Percentiles rank a stretch among this genome's conserved stretches.
These are phyloP conservation scores for Drosophila quadrilineata DNA, from an alignment of 1,140 invertebrate genomes.

Conservation along the genomic window DNA sequence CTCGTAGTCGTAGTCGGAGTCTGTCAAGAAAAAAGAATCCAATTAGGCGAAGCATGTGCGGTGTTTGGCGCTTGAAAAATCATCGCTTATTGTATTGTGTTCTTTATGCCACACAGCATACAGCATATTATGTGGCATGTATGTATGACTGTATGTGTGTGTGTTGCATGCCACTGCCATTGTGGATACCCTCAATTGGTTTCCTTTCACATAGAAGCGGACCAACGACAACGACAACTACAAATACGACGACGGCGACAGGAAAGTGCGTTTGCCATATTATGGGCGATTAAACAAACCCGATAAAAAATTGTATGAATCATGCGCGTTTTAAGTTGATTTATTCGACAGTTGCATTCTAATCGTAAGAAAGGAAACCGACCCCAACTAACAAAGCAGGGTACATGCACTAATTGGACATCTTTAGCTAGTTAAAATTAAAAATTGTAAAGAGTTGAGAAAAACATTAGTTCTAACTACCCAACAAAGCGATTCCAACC, in stretches of 20 bases:
- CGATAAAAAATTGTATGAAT: slow-evolving; percentile 33
- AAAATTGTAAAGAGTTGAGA: too few species aligned
- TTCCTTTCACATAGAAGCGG: slow-evolving; percentile 17
- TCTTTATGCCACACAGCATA: background rate
- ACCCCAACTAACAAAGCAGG: too few species aligned
- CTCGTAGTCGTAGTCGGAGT: too few species aligned
- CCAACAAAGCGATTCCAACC: too few species aligned
- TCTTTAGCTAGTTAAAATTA: too few species aligned
- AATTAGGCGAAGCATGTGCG: slow-evolving; percentile 43
- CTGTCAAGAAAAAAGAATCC: slow-evolving; percentile 22
- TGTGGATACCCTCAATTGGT: slow-evolving; percentile 2
- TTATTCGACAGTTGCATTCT: slow-evolving; percentile 41
- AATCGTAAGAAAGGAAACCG: too few species aligned
- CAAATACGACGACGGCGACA: too few species aligned
- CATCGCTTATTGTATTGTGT: slow-evolving; percentile 24
- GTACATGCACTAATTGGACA: too few species aligned
- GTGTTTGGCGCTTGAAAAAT: slow-evolving; percentile 41
- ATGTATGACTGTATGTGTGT: background rate
- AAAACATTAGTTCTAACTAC: too few species aligned
- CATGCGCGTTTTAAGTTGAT: slow-evolving; percentile 38
- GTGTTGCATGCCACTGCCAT: background rate
- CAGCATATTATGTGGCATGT: too few species aligned
- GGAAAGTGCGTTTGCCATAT: slow-evolving; percentile 27
- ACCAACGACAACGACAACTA: too few species aligned
- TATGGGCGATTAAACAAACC: slow-evolving; percentile 8